These are phyloP conservation scores for Cylindroiulus punctatus DNA, from an alignment of 2,888 invertebrate species.

Conservation along the genomic window DNA sequence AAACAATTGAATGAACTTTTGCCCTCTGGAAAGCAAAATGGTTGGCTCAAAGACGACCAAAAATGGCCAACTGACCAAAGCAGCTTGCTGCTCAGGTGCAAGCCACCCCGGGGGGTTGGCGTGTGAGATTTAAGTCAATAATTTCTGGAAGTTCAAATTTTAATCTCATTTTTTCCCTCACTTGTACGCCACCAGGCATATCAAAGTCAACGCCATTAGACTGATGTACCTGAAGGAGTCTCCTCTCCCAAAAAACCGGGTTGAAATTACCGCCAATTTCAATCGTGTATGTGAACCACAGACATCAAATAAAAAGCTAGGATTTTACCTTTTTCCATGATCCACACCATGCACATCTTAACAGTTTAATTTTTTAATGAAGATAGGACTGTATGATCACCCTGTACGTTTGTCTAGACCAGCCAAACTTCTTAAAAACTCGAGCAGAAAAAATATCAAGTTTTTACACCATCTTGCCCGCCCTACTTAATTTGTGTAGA, in stretches of 20 bases:
- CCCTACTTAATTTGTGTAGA: too few relatives aligned
- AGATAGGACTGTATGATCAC: too few relatives aligned
- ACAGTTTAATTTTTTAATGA: too few relatives aligned
- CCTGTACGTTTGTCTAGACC: too few relatives aligned
- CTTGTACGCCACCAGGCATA: background rate
- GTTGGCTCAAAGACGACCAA: background rate
- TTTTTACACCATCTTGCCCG: too few relatives aligned
- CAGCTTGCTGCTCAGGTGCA: constrained; percentile 4
- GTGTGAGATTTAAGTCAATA: background rate
- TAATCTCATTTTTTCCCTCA: background rate
- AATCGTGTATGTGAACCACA: too few relatives aligned
- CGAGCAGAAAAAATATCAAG: too few relatives aligned
- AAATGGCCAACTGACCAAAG: background rate
- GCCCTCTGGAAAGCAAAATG: background rate
- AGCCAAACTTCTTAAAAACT: too few relatives aligned
- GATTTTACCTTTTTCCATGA: too few relatives aligned
- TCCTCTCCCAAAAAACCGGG: background rate
- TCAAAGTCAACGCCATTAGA: background rate
- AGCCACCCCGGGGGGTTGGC: background rate
- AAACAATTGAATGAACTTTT: background rate
- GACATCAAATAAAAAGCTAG: too few relatives aligned
- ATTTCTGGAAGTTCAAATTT: background rate
- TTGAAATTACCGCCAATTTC: background rate
- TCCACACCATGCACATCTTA: too few relatives aligned
- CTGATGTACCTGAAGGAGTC: background rate